Evolutionary conservation across 2,888 invertebrate genomes (phyloP).

Genomic region (Drosophila formosana): DNA sequence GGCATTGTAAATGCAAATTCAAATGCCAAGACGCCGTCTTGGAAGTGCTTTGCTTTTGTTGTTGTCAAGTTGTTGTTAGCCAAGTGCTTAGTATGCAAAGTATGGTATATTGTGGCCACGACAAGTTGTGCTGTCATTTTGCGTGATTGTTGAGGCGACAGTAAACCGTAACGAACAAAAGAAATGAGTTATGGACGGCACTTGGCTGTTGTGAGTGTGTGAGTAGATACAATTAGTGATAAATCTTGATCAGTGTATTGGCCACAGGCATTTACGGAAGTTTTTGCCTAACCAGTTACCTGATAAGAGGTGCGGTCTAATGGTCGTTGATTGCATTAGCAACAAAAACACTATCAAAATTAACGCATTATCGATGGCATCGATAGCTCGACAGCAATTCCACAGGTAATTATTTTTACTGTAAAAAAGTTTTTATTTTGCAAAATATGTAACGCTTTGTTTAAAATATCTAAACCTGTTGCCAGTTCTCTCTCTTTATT

Average conservation of each 20-base stretch:
- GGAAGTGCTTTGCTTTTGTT: slow-evolving; percentile 38
- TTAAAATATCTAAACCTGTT: not conserved
- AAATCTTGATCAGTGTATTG: slow-evolving; percentile 46
- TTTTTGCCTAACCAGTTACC: slow-evolving; percentile 44
- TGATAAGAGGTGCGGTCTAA: slow-evolving; percentile 47
- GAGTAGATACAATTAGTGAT: slow-evolving; percentile 34
- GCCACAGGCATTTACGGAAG: slow-evolving; percentile 47
- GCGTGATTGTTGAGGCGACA: slow-evolving; percentile 52
- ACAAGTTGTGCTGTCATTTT: slow-evolving; percentile 61
- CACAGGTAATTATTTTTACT: too few species aligned
- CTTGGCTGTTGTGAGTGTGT: slow-evolving; percentile 10
- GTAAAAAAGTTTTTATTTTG: too few species aligned
- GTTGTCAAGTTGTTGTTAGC: slow-evolving; percentile 27
- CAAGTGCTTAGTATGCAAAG: slow-evolving; percentile 67
- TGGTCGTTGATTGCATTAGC: slow-evolving; percentile 21
- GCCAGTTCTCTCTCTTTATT: not conserved
- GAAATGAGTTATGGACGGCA: slow-evolving; percentile 54
- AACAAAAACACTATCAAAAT: slow-evolving; percentile 4
- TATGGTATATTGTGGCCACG: slow-evolving; percentile 44
- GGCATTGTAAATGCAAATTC: slow-evolving; percentile 56
- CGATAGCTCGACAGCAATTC: not conserved
- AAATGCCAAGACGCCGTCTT: slow-evolving; percentile 38
- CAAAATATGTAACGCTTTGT: not conserved
- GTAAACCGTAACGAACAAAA: slow-evolving; percentile 43
- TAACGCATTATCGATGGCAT: slow-evolving; percentile 1